A percentile compares a stretch with the other conserved stretches of the same genome.
phyloP scores from a whole-genome alignment of 2,113 vertebrate species.

The Nyctereutes procyonoides region DNA sequence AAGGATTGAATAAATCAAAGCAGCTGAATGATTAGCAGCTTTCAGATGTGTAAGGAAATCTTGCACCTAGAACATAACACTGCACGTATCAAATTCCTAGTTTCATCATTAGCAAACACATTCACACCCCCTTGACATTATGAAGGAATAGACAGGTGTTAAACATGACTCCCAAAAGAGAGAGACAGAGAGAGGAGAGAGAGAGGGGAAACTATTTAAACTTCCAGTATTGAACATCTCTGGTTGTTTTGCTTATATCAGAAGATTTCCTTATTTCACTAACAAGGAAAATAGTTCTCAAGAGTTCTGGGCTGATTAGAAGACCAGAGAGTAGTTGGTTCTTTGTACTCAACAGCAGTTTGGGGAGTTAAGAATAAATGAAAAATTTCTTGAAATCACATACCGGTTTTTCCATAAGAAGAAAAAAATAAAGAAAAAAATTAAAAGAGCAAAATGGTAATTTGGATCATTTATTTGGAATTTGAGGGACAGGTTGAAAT shows the following conservation, averaged over 20 bases:
- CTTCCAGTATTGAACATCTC: neutral
- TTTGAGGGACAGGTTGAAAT: neutral
- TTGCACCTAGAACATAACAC: neutral
- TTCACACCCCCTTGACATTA: neutral
- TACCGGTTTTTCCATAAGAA: neutral
- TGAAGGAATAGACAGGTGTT: neutral
- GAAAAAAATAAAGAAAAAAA: neutral
- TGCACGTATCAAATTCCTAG: neutral
- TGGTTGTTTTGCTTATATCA: neutral
- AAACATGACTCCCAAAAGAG: neutral
- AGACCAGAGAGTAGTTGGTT: neutral
- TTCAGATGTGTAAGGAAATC: neutral
- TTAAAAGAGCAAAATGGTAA: neutral
- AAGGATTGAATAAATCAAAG: neutral
- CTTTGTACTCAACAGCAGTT: neutral
- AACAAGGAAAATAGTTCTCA: neutral
- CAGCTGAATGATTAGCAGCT: neutral
- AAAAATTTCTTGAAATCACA: neutral
- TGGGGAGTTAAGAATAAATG: neutral
- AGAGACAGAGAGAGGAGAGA: neutral
- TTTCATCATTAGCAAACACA: neutral
- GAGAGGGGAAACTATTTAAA: neutral
- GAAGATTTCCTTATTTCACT: neutral
- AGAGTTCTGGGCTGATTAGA: neutral
- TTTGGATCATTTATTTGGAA: conserved; percentile 27